A percentile compares a stretch with the other conserved stretches of the same genome.
These are phyloP conservation scores for Tachypleus tridentatus DNA, from an alignment of 1,140 invertebrate genomes.

Conservation along the genomic window DNA sequence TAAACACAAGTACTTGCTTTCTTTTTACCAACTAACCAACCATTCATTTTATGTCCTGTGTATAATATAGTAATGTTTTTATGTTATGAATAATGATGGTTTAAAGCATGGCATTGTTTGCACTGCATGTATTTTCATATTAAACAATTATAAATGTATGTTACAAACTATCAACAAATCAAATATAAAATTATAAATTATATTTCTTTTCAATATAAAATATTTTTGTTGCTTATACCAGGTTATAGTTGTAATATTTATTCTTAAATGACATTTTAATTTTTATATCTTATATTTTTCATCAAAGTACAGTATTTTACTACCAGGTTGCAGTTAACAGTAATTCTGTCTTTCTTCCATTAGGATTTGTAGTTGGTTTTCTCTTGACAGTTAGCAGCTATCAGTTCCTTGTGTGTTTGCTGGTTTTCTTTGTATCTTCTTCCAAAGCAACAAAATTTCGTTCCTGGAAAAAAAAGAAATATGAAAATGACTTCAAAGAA, in stretches of 20 bases:
- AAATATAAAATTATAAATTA: neutral
- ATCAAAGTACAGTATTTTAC: neutral
- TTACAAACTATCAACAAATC: neutral
- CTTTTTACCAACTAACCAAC: no score
- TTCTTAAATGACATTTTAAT: no score
- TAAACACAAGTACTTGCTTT: no score
- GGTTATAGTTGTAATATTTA: neutral
- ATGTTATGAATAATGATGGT: no score
- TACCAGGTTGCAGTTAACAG: neutral
- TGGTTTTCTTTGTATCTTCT: constrained; percentile 66
- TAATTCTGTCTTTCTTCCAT: constrained; percentile 24
- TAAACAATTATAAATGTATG: neutral
- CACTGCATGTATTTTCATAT: no score
- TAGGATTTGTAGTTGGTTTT: constrained; percentile 61
- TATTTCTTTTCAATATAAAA: neutral
- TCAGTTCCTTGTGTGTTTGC: constrained; percentile 55
- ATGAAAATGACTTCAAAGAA: constrained; percentile 71
- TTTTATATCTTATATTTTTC: no score
- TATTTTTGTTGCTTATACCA: neutral
- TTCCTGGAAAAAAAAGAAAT: constrained; percentile 49
- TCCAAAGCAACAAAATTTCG: constrained; percentile 72
- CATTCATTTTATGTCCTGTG: no score
- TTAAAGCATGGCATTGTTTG: no score
- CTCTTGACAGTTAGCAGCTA: constrained; percentile 64
- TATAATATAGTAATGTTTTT: no score